A percentile compares a stretch with the other conserved stretches of the same genome.
Evolutionary conservation across 2,113 vertebrate genomes (phyloP).

Genomic region (Aptenodytes forsteri): DNA sequence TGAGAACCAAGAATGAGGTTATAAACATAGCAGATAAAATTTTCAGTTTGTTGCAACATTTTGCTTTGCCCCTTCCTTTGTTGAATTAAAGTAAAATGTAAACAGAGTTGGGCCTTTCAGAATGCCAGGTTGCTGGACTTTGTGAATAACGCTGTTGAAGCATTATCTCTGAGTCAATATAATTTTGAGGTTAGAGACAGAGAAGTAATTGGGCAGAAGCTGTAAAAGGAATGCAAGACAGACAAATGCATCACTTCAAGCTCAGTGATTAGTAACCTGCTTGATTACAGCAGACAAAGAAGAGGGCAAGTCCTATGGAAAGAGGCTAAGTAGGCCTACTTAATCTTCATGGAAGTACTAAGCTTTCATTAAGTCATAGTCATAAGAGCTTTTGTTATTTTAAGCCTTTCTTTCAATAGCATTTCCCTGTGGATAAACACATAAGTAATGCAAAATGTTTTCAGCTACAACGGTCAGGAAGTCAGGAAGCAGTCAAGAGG

Average conservation of each 20-base stretch:
- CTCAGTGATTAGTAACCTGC: not conserved
- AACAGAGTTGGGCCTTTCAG: not conserved
- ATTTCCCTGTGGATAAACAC: not conserved
- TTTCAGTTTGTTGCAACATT: not conserved
- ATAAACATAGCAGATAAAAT: not conserved
- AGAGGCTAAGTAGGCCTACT: not conserved
- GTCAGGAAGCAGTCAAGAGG: not conserved
- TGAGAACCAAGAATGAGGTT: not conserved
- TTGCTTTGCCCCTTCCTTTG: not conserved
- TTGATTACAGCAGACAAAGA: not conserved
- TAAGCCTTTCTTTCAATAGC: not conserved
- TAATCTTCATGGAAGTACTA: not conserved
- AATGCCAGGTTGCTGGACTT: not conserved
- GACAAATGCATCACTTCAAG: not conserved
- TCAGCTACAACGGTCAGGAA: not conserved
- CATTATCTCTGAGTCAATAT: not conserved
- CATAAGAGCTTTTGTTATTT: not conserved
- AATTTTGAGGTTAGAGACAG: not conserved
- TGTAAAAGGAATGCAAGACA: not conserved
- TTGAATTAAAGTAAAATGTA: not conserved
- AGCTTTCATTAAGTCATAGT: not conserved
- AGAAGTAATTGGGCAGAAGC: not conserved
- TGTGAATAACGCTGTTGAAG: not conserved
- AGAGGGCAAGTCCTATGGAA: not conserved
- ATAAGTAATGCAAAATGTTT: not conserved